Percentiles rank a stretch among this genome's conserved stretches.
These are phyloP conservation scores for Mamestra configurata DNA, from an alignment of 1,140 invertebrate genomes.

Conservation along the genomic window DNA sequence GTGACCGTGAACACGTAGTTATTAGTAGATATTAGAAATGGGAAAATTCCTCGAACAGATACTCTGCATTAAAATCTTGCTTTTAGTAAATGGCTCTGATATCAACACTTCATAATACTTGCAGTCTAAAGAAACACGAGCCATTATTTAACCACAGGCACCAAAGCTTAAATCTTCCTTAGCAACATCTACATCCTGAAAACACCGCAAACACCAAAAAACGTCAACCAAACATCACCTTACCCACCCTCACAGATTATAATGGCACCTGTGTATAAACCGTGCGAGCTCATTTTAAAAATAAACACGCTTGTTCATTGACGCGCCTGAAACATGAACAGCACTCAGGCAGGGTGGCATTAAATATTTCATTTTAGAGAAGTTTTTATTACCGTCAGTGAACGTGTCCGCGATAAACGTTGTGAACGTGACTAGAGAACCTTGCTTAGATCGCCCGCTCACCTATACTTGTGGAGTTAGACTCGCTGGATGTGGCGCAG, in stretches of 20 bases:
- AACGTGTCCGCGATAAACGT: slow-evolving; percentile 84
- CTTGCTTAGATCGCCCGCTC: slow-evolving; percentile 63
- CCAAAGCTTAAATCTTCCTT: not conserved
- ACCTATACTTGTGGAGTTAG: slow-evolving; percentile 35
- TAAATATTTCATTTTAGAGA: slow-evolving; percentile 87
- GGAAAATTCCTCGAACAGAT: too few relatives aligned
- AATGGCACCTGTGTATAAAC: slow-evolving; percentile 35
- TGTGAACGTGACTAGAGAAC: slow-evolving; percentile 79
- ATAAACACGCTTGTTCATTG: slow-evolving; percentile 58
- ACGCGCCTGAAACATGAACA: slow-evolving; percentile 49
- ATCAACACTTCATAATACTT: too few relatives aligned
- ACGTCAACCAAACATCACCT: slow-evolving; percentile 19
- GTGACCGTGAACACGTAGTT: too few relatives aligned
- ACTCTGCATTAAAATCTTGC: too few relatives aligned
- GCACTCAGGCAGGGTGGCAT: slow-evolving; percentile 67
- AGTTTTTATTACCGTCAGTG: slow-evolving; percentile 84
- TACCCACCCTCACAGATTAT: slow-evolving; percentile 34
- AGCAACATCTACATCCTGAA: slow-evolving; percentile 6
- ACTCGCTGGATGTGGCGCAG: slow-evolving; percentile 10
- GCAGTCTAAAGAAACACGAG: too few relatives aligned
- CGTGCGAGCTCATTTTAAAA: slow-evolving; percentile 54
- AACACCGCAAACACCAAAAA: slow-evolving; percentile 32
- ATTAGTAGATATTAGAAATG: too few relatives aligned
- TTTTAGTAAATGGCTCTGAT: too few relatives aligned
- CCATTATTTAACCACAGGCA: too few relatives aligned